Evolutionary conservation across 2,113 vertebrate genomes (phyloP), one percentile per base, ranked within the genome.

Genomic region (Spermophilus dauricus): DNA sequence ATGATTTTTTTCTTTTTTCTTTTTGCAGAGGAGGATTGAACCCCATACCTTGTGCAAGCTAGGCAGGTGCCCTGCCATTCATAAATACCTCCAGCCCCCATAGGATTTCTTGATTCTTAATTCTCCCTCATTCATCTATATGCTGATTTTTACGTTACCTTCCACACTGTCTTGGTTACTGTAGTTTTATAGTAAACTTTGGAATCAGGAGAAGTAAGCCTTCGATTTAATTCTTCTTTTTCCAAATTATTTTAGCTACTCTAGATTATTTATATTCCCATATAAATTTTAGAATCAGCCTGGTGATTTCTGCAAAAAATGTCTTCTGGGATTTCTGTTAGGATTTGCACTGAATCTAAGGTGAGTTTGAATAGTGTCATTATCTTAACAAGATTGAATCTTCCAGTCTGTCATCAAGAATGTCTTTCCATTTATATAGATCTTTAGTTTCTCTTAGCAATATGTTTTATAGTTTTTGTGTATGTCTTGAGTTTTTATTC

Each of bases 261-360:
- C 20, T 56, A 70, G 20, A 13, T 83, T 37, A 12, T 82, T 84
- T 72, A 32, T 34, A 77, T 83, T 91, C 73, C 14, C 37, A 58
- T 70, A 78, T 95, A 24, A 58, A 58, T 24, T 58, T 22, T 58
- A 58, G 17, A 69, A 92, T 76, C 56, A 82, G 16, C 58, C 83
- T 84, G 53, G 37, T 84, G 28, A 72, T 89, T 78, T 84, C 70
- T 93, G 72, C 63, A 91, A 53, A 91, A 73, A 81, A 42, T 8
- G 28, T 18, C 37, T 48, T 34, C 69, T 84, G 70, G 26, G 14
- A 16, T 67, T 77, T 84, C 32, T 83, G 24, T 8, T 69, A 28
- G 77, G 32, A 39, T 95, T 83, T 89, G 14, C 34, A 70, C 39
- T 70, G 34, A 58, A 76, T 76, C 58, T 67, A 24, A 61, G 32